Base-by-base conservation (phyloP, 2,797 vertebrate genomes). In the Miichthys miiuy region DNA sequence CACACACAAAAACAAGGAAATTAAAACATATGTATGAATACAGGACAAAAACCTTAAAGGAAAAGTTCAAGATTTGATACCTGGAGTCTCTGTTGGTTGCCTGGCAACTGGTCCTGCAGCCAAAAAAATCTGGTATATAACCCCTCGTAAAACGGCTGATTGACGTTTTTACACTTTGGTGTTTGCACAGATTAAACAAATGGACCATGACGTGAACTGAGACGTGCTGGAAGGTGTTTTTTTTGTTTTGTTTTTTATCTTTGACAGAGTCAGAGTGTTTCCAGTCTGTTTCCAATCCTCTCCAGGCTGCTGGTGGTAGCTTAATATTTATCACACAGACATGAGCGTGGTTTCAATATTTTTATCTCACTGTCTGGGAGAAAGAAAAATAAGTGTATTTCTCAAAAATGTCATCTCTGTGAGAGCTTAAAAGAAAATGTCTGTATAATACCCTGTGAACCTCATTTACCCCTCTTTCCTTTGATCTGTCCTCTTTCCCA, bases 401-500 rank as follows among this genome's bases (percentile, higher is more conserved):
- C 63, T 3, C 17, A 12, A 64, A 44, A 17, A 57, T 13, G 2
- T 17, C 12, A 27, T 76, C 56, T 68, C 9, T 61, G 18, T 46
- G 18, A 30, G 56, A 51, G 2, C 1, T 66, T 61, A 55, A 21
- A 42, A n/a, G 25, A 42, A 50, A 16, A 27, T 2, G 18, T 17
- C 9, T 9, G 4, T 11, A 11, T 25, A 27, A 41, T 51, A 5
- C 17, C 5, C 21, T n/a, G 7, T 47, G 6, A 57, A 11, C 17
- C 16, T 11, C 21, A 16, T 47, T 5, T 9, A 47, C 20, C 9
- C 11, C 6, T 47, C 50, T 14, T 2, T 25, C 2, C 11, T 68
- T 34, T 51, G 30, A 2, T 70, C 57, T 52, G 34, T 76, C 6
- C 3, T 71, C 48, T 38, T 58, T 68, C 67, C 75, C 74, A 34